These are phyloP conservation scores for Bembecia ichneumoniformis DNA, from an alignment of 2,888 invertebrate species.

Conservation along the genomic window DNA sequence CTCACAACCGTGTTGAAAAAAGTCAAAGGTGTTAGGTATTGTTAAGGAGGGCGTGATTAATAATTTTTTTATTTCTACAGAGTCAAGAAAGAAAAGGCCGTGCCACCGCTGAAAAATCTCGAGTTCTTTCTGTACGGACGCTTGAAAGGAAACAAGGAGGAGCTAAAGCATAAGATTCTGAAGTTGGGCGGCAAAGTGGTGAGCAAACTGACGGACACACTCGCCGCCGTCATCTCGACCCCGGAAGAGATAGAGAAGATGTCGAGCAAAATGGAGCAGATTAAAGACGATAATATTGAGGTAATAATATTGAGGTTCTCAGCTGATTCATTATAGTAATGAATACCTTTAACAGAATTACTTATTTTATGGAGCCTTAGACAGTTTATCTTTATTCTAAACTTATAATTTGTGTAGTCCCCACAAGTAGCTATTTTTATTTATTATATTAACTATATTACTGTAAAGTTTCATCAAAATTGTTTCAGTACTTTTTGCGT, in stretches of 20 bases:
- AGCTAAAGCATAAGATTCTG: constrained; percentile 77
- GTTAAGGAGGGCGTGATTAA: neutral
- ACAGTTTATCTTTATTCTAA: too few relatives aligned
- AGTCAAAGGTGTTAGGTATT: neutral
- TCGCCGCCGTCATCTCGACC: constrained; percentile 84
- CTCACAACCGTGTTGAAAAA: neutral
- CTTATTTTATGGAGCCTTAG: too few relatives aligned
- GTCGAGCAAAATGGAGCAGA: constrained; percentile 75
- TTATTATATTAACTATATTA: too few relatives aligned
- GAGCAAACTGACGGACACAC: constrained; percentile 74
- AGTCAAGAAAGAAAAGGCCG: constrained; percentile 76
- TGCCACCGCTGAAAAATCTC: constrained; percentile 82
- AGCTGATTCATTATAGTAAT: too few relatives aligned
- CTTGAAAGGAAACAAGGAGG: constrained; percentile 68
- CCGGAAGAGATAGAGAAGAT: constrained; percentile 78
- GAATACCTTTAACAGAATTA: too few relatives aligned
- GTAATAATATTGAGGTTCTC: too few relatives aligned
- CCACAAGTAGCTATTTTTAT: too few relatives aligned
- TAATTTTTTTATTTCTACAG: constrained; percentile 29
- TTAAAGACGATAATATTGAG: constrained; percentile 79
- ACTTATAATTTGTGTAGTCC: too few relatives aligned
- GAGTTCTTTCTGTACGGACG: constrained; percentile 80
- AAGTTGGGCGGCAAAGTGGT: constrained; percentile 83
- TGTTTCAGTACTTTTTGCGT: too few relatives aligned
- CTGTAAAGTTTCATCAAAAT: too few relatives aligned